phyloP scores from a whole-genome alignment of 2,113 vertebrate species.

The Ictalurus punctatus region DNA sequence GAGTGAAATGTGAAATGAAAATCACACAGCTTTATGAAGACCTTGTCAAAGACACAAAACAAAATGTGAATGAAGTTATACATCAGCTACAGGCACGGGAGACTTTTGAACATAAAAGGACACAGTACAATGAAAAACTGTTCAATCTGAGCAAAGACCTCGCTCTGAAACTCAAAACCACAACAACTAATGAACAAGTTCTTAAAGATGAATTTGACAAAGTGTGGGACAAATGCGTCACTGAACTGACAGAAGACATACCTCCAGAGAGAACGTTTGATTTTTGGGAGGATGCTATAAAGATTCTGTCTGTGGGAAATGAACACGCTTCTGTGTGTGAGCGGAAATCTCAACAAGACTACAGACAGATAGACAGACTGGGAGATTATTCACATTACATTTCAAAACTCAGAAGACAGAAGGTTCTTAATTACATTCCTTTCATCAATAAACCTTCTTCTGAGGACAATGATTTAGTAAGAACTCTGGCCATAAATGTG shows the following conservation, averaged over 20 bases:
- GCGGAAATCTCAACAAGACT: background rate
- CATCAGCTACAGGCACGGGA: constrained; percentile 47
- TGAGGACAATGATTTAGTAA: constrained; percentile 16
- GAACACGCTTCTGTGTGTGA: constrained; percentile 5
- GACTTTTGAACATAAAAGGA: constrained; percentile 52
- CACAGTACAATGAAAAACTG: constrained; percentile 49
- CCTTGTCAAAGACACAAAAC: constrained; percentile 52
- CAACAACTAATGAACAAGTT: constrained; percentile 37
- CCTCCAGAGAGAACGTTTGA: constrained; percentile 19
- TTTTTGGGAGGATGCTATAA: constrained; percentile 51
- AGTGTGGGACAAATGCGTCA: constrained; percentile 54
- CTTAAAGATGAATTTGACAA: constrained; percentile 51
- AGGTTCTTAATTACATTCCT: background rate
- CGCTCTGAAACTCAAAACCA: constrained; percentile 49
- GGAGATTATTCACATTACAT: background rate
- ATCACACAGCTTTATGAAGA: constrained; percentile 50
- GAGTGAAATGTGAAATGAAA: constrained; percentile 43
- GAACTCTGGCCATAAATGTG: background rate
- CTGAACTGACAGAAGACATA: constrained; percentile 15
- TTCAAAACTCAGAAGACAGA: background rate
- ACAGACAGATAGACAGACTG: background rate
- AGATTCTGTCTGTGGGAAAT: constrained; percentile 51
- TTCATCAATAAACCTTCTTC: background rate
- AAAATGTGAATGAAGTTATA: constrained; percentile 53
- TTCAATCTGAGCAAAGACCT: constrained; percentile 56